Evolutionary conservation across 2,113 vertebrate genomes (phyloP), one percentile per base, ranked within the genome.

Genomic region (Tiliqua scincoides): DNA sequence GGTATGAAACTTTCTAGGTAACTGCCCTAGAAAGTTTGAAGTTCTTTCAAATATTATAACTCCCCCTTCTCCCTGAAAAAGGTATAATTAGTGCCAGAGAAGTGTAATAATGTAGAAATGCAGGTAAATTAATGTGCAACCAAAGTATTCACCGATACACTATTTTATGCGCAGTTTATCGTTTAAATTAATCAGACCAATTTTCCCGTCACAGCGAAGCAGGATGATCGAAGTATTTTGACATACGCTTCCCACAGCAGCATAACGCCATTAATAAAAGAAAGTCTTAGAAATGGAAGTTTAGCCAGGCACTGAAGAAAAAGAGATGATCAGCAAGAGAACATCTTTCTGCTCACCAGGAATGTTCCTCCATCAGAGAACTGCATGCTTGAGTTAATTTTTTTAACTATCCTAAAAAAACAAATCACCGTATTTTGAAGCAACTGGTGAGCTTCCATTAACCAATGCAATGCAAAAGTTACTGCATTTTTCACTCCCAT

Each of bases 171-270:
- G 43, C 23, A 84, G 20, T 48, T 17, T 63, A 43, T 73, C 70
- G 40, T 57, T 72, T 73, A 83, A 27, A 73, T 71, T 85, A 63
- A 72, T 73, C 68, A 80, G 43, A 72, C 43, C 40, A 79, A 79
- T 72, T 79, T 79, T 25, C 67, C 15, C 59, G 63, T 72, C 21
- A 79, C 40, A 48, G 25, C 18, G 30, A 79, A 76, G 43, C 21
- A 76, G 43, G n/a, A 67, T 85, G 43, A 77, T 68, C n/a, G 23
- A 84, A 76, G 37, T 62, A 74, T 76, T 84, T 52, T 76, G 40
- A 76, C 23, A 77, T 5, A 76, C 23, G 57, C 43, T 73, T 73
- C 82, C 9, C 27, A n/a, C 11, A 2, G 35, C 59, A 52, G 23
- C 52, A 73, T 72, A 73, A 72, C 63, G 72, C 72, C 40, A 76